phyloP scores from a whole-genome alignment of 2,797 vertebrate genomes.

The Chelonia mydas region DNA sequence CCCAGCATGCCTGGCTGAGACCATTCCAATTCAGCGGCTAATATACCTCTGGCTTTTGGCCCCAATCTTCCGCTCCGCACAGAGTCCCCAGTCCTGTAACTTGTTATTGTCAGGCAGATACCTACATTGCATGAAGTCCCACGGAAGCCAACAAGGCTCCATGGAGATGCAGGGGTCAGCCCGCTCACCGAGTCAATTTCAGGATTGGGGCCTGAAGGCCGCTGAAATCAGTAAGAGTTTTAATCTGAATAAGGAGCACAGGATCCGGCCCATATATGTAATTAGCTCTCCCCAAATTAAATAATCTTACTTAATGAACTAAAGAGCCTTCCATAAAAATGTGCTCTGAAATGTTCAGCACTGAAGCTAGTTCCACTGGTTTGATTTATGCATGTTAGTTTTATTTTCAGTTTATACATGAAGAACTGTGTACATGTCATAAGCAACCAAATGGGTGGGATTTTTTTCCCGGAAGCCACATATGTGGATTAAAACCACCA shows the following conservation, averaged over 20 bases:
- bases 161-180: accelerated
- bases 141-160: neutral
- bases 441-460: neutral
- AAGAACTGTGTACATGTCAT: accelerated
- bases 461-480: constrained; percentile 3
- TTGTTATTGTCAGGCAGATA: neutral
- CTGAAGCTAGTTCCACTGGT: neutral
- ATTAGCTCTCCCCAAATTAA: neutral
- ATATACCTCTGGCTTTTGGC: neutral
- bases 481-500: neutral
- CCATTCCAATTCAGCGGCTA: neutral
- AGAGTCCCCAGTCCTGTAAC: neutral
- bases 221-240: neutral
- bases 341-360: neutral
- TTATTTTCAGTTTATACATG: neutral
- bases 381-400: neutral
- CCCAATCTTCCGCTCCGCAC: neutral
- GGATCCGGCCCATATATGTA: neutral
- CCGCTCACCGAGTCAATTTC: neutral
- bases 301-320: neutral
- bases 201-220: accelerated
- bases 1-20: neutral
- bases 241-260: neutral
- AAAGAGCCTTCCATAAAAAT: accelerated
- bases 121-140: neutral